phyloP scores from a whole-genome alignment of 2,888 invertebrate genomes.

The Vesta saturnalis region DNA sequence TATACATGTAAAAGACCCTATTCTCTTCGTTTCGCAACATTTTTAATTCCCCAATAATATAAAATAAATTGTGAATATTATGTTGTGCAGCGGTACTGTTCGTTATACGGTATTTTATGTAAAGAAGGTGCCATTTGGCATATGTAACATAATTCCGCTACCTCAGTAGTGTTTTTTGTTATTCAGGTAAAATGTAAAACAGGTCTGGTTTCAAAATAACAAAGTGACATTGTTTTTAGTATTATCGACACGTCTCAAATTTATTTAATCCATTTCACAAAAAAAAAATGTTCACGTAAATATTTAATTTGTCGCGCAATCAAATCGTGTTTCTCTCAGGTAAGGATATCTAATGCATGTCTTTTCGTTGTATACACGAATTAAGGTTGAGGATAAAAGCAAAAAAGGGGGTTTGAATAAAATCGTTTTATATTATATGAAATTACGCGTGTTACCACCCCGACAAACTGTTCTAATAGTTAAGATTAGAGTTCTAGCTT shows the following conservation, averaged over 20 bases:
- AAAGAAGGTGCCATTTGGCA: background rate
- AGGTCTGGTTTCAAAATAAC: too few relatives aligned
- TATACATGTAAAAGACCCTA: conserved; percentile 30
- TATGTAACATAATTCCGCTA: conserved; percentile 1
- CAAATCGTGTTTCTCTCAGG: too few relatives aligned
- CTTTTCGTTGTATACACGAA: too few relatives aligned
- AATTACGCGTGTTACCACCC: too few relatives aligned
- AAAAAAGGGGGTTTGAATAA: too few relatives aligned
- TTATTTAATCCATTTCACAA: background rate
- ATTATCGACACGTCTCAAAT: too few relatives aligned
- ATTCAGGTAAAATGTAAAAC: background rate
- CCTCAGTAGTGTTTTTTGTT: background rate
- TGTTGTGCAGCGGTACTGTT: background rate
- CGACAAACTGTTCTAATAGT: too few relatives aligned
- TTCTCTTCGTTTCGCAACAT: background rate
- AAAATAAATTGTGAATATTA: background rate
- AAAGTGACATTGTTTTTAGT: background rate
- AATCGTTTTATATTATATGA: too few relatives aligned
- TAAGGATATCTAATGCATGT: too few relatives aligned
- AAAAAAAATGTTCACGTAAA: background rate
- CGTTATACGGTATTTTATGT: conserved; percentile 2
- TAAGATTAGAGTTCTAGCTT: too few relatives aligned
- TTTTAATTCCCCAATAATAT: background rate
- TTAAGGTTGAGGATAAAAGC: too few relatives aligned
- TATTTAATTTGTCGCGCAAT: too few relatives aligned